Evolutionary conservation across 2,113 vertebrate species (phyloP), one percentile per base, ranked within the genome.

Genomic region (Tachysurus vachellii): DNA sequence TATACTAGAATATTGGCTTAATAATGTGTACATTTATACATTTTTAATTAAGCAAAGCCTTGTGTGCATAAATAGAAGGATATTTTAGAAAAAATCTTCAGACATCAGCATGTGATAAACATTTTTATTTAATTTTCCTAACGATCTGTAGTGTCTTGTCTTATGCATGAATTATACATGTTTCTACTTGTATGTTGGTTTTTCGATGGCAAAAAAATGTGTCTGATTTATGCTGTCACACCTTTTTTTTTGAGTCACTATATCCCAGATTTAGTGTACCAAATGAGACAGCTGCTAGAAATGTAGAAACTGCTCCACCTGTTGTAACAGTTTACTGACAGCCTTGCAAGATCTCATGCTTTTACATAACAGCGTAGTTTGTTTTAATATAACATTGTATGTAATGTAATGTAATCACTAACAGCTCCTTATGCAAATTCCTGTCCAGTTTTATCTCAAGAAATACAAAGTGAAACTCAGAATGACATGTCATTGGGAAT

Each of bases 221-320:
- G 4, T 80, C 79, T 26, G 9, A 80, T 61, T 61, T 44, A 19
- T 4, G 31, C 31, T 59, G 66, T 71, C 82, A 84, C 66, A 44
- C 82, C 82, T n/a, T 83, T 16, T 36, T 26, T 42, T 12, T 28
- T 84, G 50, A 56, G 11, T 84, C 82, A 84, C 31, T 56, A 9
- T 9, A 28, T 1, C 31, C 4, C 36, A 16, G 59, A 7, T 19
- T 66, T 23, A 13, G 4, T 36, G 54, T 80, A 71, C 54, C 44
- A 53, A 64, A 83, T 68, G 50, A 56, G 26, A 23, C 62, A 56
- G 26, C 28, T 83, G 44, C 2, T 36, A 53, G 70, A 66, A 70
- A 83, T 68, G n/a, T 31, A 12, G 11, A 71, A 84, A 12, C 64
- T 42, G 62, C 26, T 66, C 16, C 44, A 21, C 44, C 62, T 66